Percentiles rank a stretch among this genome's conserved stretches.
phyloP scores from a whole-genome alignment of 2,888 invertebrate species.

The Rhingia campestris region DNA sequence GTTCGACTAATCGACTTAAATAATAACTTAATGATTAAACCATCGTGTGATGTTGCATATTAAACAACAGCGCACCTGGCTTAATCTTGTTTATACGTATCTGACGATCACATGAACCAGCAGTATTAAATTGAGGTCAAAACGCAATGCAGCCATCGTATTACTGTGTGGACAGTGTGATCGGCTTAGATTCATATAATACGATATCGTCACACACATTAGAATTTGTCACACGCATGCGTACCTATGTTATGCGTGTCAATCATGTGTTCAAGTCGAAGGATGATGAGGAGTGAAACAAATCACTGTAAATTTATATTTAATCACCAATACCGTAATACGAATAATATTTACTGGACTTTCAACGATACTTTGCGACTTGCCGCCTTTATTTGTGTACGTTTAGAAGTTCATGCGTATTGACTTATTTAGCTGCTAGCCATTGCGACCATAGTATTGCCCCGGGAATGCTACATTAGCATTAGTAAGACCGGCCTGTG shows the following conservation, averaged over 20 bases:
- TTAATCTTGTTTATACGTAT: neutral
- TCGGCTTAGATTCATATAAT: conserved; percentile 9
- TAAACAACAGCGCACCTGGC: neutral
- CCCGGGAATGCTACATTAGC: neutral
- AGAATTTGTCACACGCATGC: conserved; percentile 45
- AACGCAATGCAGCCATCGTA: neutral
- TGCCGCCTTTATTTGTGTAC: conserved; percentile 35
- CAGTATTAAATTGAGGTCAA: conserved; percentile 23
- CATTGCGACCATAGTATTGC: neutral
- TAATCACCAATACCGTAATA: neutral
- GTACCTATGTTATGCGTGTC: conserved; percentile 36
- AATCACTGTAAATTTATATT: conserved; percentile 7
- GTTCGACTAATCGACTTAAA: too few species aligned
- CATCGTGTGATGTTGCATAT: neutral
- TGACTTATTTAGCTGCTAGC: neutral
- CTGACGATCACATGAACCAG: neutral
- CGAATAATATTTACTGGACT: neutral
- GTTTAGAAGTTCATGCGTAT: neutral
- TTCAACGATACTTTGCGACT: conserved; percentile 30
- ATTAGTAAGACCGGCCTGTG: neutral
- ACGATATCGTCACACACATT: conserved; percentile 23
- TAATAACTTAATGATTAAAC: neutral
- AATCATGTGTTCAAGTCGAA: conserved; percentile 12
- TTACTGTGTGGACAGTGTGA: neutral
- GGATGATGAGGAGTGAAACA: conserved; percentile 18